These are phyloP conservation scores for Diprion similis DNA, from an alignment of 1,140 invertebrate species.

Conservation along the genomic window DNA sequence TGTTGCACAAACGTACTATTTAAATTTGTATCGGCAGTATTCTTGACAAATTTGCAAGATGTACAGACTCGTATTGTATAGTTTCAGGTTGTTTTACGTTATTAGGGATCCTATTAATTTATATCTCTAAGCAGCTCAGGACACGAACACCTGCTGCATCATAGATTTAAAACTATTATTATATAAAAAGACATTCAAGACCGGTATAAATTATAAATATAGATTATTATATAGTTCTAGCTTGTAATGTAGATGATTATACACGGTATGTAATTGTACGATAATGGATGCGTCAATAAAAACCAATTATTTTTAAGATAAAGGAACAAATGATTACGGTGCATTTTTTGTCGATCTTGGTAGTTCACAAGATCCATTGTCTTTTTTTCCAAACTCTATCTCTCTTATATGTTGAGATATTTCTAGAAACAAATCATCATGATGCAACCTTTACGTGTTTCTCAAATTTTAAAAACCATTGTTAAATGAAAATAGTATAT, in stretches of 20 bases:
- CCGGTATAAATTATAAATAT: conserved; percentile 14
- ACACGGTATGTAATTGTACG: conserved; percentile 57
- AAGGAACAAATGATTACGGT: conserved; percentile 9
- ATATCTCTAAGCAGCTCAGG: conserved; percentile 4
- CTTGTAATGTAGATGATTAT: conserved; percentile 42
- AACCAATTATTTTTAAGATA: conserved; percentile 62
- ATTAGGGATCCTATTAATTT: neutral
- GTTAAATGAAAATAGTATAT: no score
- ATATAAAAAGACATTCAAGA: conserved; percentile 2
- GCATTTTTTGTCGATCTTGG: neutral
- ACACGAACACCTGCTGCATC: neutral
- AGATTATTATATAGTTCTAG: conserved; percentile 38
- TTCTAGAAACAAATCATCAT: no score
- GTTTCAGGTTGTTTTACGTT: neutral
- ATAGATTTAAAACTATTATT: neutral
- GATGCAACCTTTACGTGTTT: no score
- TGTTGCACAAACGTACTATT: conserved; percentile 9
- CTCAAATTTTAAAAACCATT: no score
- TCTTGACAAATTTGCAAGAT: conserved; percentile 2
- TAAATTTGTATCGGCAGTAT: conserved; percentile 6
- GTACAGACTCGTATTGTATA: conserved; percentile 2
- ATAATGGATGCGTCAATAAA: conserved; percentile 58
- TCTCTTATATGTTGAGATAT: neutral
- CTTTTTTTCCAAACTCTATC: neutral
- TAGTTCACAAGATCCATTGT: conserved; percentile 6